Base-by-base conservation (phyloP, 64 coral and sea anemone species). In the Stylophora pistillata region DNA sequence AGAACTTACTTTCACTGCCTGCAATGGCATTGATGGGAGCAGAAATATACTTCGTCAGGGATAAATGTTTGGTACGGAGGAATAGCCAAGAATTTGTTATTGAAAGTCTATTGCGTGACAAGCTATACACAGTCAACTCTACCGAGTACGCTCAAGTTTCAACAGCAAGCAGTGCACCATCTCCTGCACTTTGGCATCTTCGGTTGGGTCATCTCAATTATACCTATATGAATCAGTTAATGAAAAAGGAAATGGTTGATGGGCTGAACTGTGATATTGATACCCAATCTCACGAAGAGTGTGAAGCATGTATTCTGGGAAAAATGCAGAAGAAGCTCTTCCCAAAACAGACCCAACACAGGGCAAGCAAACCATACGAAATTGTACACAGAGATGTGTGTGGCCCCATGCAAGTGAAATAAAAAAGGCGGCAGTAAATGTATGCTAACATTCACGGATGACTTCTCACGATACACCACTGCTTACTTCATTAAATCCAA, bases 371-470 rank as follows among this genome's bases (percentile, higher is more conserved):
- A 89, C 95, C 91, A 64, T 94, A 85, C 71, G 72, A 94, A 59
- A 86, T 91, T 79, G 74, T 94, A 79, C 83, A 98, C 64, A n/a
- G n/a, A n/a, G 88, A 98, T 81, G 57, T 94, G 73, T 94, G 95
- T 80, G 85, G 91, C 62, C 95, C 85, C 53, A 98, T 98, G 94
- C 79, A 90, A 64, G 91, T 87, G 30, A 71, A 90, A 23, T 86
- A 74, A 74, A 92, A n/a, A 92, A 61, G 87, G 90, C 72, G 78
- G 88, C 20, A 98, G 88, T 54, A 98, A 74, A 34, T 98, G 79
- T 62, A 73, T 98, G 77, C 81, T 94, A 28, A 98, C 88, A 82
- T 98, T 98, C 58, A 91, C 76, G 37, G 95, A 91, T 91, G 95
- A 98, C 13, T 88, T 84, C 76, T 75, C 85, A 76, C 88, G 85